phyloP scores from a whole-genome alignment of 2,797 vertebrate genomes.

The Synaphobranchus kaupii region DNA sequence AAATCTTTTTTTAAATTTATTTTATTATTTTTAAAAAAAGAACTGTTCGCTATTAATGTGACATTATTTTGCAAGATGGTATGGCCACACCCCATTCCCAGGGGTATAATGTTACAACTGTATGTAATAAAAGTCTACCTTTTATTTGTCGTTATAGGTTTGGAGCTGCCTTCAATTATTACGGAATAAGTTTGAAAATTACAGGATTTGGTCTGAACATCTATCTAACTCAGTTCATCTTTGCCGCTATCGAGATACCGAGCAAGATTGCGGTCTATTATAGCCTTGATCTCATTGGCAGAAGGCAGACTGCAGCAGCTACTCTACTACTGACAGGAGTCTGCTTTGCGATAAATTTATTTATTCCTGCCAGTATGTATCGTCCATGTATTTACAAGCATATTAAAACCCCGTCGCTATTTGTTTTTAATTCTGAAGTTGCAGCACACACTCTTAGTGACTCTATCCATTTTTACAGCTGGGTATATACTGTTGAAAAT shows the following conservation, averaged over 20 bases:
- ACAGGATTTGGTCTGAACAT: constrained; percentile 76
- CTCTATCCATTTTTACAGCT: no score
- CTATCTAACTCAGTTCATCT: constrained; percentile 86
- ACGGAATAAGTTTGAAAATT: constrained; percentile 83
- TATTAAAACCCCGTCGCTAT: background rate
- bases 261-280: constrained; percentile 74
- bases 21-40: no score
- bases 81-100: no score
- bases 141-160: constrained; percentile 70
- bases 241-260: constrained; percentile 80
- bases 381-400: background rate
- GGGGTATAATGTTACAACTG: no score
- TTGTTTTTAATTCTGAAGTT: background rate
- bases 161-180: constrained; percentile 84
- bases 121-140: background rate
- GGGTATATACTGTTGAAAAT: no score
- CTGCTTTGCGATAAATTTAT: constrained; percentile 69
- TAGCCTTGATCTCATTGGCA: constrained; percentile 69
- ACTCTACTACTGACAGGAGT: constrained; percentile 66
- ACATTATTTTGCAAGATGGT: no score
- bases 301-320: constrained; percentile 71
- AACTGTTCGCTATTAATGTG: no score
- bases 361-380: constrained; percentile 55
- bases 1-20: no score
- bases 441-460: no score